Evolutionary conservation across 2,888 invertebrate genomes (phyloP).

Genomic region (Rhagonycha lutea): DNA sequence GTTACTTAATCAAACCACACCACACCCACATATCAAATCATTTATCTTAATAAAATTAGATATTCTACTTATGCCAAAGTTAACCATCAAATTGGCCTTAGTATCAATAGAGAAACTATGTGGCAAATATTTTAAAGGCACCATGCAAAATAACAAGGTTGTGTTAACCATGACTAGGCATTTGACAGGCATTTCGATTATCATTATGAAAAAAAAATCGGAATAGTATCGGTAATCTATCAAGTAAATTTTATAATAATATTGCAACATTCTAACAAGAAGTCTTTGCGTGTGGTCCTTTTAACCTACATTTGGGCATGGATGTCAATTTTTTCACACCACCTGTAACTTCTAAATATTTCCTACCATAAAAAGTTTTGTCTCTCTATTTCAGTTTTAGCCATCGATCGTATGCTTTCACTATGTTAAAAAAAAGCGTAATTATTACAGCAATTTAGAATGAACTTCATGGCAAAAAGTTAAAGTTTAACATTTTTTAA

Average conservation of each 20-base stretch:
- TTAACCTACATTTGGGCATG: background rate
- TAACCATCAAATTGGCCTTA: constrained; percentile 12
- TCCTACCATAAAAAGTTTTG: background rate
- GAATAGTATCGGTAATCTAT: constrained; percentile 24
- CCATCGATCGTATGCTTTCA: background rate
- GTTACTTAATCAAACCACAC: constrained; percentile 14
- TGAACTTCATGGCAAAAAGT: background rate
- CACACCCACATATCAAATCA: constrained; percentile 13
- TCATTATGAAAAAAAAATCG: constrained; percentile 18
- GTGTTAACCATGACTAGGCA: constrained; percentile 9
- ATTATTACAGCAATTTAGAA: background rate
- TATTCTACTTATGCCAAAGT: constrained; percentile 22
- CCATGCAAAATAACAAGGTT: constrained; percentile 13
- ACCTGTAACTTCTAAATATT: constrained; percentile 8
- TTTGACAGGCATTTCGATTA: constrained; percentile 19
- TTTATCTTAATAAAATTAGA: constrained; percentile 23
- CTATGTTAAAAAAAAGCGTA: background rate
- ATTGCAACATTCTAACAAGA: constrained; percentile 19
- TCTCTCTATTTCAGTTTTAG: background rate
- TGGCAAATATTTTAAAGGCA: constrained; percentile 13
- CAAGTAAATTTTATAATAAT: constrained; percentile 22
- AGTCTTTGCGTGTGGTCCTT: constrained; percentile 21
- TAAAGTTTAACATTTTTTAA: background rate
- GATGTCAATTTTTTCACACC: background rate
- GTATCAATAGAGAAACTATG: constrained; percentile 4